Base-by-base conservation (phyloP, 1,140 invertebrate genomes). In the Babylonia areolata region DNA sequence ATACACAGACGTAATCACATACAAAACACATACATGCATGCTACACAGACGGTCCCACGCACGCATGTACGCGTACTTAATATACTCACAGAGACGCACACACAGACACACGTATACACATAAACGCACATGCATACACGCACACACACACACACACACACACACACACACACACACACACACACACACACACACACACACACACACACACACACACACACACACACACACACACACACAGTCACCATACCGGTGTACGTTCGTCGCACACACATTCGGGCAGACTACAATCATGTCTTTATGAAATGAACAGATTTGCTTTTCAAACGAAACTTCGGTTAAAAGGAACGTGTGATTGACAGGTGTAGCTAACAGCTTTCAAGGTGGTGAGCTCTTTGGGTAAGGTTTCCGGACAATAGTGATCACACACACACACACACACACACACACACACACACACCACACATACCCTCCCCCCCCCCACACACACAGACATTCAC, bases 151-250 rank as follows among this genome's bases (percentile, higher is more conserved):
- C 23, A 6, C 58, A 69, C 58, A n/a, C 58, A 69, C 58, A 69
- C 20, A 69, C 20, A 69, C 58, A 69, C 20, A 69, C 58, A 23
- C 20, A 23, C 20, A 23, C 58, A 69, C 58, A 69, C 58, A 69
- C 58, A 69, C 58, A 69, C 58, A 69, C 58, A 69, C 58, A 23
- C 42, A 20, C 58, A 69, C 58, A 69, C 58, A 69, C 58, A 69
- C 58, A 69, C 6, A 28, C 12, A 23, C 6, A 6, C 58, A 69
- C 23, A 23, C 23, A 64, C 58, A 23, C 58, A 23, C 6, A 23
- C 58, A 11, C 58, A 23, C 58, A 23, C 58, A 23, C 58, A 64
- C 58, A 64, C 58, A 64, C 58, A 64, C 51, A 54, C 51, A 54
- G 9, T 11, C 51, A 54, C 51, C 51, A 54, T 20, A 54, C 51